Percentiles rank a stretch among this genome's conserved stretches.
Conservation (phyloP, 2,888 invertebrate genomes). For the Tenthredo notha region DNA sequence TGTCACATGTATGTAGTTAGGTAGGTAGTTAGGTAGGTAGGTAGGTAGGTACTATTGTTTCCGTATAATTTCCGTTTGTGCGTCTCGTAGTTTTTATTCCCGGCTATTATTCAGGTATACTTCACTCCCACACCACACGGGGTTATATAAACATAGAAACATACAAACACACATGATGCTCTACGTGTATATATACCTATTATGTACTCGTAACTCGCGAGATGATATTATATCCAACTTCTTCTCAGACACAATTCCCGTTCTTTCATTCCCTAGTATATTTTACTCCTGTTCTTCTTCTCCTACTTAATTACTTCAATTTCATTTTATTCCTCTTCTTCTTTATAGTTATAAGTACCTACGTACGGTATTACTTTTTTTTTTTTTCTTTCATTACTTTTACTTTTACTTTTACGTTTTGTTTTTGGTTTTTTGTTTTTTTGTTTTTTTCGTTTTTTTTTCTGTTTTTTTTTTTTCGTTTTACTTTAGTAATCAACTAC, state of each 20-base stretch:
- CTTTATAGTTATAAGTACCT: slow-evolving; percentile 54
- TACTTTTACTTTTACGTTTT: slow-evolving; percentile 59
- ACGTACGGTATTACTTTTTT: slow-evolving; percentile 58
- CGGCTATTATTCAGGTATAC: slow-evolving; percentile 28
- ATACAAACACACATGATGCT: slow-evolving; percentile 72
- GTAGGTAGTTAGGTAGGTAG: background rate
- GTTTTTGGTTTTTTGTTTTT: slow-evolving; percentile 45
- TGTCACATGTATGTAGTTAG: background rate
- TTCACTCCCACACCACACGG: slow-evolving; percentile 67
- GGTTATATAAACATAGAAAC: slow-evolving; percentile 76
- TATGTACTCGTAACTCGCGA: slow-evolving; percentile 44
- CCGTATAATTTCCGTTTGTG: slow-evolving; percentile 25
- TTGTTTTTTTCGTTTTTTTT: slow-evolving; percentile 54
- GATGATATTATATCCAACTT: slow-evolving; percentile 29
- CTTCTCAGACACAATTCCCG: slow-evolving; percentile 2
- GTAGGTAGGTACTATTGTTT: slow-evolving; percentile 27
- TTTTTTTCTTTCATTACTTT: slow-evolving; percentile 58
- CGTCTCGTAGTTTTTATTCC: slow-evolving; percentile 28
- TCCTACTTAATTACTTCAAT: slow-evolving; percentile 16
- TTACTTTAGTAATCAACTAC: slow-evolving; percentile 51
- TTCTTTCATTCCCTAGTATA: slow-evolving; percentile 6
- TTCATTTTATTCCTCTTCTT: slow-evolving; percentile 47
- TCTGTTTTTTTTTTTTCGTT: background rate
- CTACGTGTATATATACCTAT: slow-evolving; percentile 52
- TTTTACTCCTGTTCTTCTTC: slow-evolving; percentile 13